Conservation (phyloP, 1,140 invertebrate species). For the Neodiprion virginianus region DNA sequence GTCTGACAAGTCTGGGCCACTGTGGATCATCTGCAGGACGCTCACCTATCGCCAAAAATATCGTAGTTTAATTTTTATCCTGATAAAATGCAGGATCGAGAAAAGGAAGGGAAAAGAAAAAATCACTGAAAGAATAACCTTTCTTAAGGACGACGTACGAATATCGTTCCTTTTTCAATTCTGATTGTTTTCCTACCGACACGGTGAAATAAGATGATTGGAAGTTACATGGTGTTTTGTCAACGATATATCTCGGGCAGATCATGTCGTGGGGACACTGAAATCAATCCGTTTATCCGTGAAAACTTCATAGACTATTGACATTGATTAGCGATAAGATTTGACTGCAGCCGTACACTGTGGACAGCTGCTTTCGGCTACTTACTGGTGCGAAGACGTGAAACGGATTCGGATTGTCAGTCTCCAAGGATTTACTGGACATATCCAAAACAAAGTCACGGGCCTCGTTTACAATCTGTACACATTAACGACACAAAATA, state of each 20-base stretch:
- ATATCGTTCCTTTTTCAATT: conserved; percentile 65
- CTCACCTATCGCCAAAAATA: conserved; percentile 43
- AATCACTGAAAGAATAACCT: conserved; percentile 60
- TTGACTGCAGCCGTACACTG: not conserved
- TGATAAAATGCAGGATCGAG: conserved; percentile 4
- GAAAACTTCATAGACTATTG: not conserved
- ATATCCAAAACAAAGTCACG: conserved; percentile 73
- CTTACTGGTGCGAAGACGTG: conserved; percentile 80
- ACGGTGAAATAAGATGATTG: conserved; percentile 68
- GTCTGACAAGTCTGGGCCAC: conserved; percentile 82
- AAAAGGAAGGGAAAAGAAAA: conserved; percentile 10
- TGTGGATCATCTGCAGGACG: conserved; percentile 58
- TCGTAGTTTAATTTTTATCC: conserved; percentile 20
- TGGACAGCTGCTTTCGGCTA: conserved; percentile 25
- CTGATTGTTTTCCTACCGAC: conserved; percentile 55
- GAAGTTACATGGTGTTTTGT: conserved; percentile 81
- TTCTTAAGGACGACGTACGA: conserved; percentile 83
- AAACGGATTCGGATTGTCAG: conserved; percentile 34
- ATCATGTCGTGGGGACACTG: conserved; percentile 81
- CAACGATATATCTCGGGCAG: conserved; percentile 72
- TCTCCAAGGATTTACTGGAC: conserved; percentile 40
- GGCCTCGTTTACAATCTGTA: conserved; percentile 73
- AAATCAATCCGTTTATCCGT: conserved; percentile 30
- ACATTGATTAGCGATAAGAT: conserved; percentile 30
- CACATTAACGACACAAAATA: conserved; percentile 35